A percentile compares a stretch with the other conserved stretches of the same genome.
These are phyloP conservation scores for Bombycilla garrulus DNA, from an alignment of 2,113 vertebrate species.

Conservation along the genomic window DNA sequence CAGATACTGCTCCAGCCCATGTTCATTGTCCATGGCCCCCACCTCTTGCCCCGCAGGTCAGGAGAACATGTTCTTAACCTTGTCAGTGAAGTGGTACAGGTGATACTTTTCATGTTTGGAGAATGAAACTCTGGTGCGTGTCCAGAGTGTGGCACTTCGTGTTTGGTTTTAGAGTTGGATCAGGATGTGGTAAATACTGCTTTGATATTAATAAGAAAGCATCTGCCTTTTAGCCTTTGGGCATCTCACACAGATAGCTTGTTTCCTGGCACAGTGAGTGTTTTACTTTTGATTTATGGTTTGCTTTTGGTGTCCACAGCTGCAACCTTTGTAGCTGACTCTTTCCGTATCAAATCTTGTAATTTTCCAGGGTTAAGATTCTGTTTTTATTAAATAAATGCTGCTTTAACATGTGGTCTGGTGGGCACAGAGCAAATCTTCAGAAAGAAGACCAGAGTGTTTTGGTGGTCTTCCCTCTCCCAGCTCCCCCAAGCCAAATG, in stretches of 20 bases:
- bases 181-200: neutral
- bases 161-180: neutral
- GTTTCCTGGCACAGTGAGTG: neutral
- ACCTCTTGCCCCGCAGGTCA: neutral
- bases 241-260: neutral
- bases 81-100: neutral
- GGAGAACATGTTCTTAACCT: neutral
- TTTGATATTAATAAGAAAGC: neutral
- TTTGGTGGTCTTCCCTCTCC: neutral
- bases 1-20: neutral
- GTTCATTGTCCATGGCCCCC: neutral
- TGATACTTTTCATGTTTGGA: neutral
- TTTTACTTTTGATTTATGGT: neutral
- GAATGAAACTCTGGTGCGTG: neutral
- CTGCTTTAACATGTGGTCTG: neutral
- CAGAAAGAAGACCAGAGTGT: neutral
- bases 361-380: neutral
- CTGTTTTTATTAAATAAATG: neutral
- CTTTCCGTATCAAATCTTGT: neutral
- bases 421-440: neutral
- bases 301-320: neutral
- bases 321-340: neutral
- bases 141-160: fast-evolving
- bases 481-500: neutral
- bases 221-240: neutral